Percentiles rank a stretch among this genome's conserved stretches.
Conservation (phyloP, 2,113 vertebrate genomes). For the Pseudorectes ferrugineus region DNA sequence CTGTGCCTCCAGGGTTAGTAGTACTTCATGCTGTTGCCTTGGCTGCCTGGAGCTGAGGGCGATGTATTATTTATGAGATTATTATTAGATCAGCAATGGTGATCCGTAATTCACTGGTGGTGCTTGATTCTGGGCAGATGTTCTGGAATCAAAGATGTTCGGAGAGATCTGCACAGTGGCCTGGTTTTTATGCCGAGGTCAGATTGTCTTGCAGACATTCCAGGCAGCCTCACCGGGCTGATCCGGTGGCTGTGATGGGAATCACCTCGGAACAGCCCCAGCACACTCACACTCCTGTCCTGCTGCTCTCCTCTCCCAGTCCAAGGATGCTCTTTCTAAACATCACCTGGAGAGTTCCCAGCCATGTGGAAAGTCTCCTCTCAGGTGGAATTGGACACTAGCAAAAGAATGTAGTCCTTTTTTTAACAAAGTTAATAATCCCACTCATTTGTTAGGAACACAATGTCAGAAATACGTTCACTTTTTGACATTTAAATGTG, state of each 20-base stretch:
- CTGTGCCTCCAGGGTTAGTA: slow-evolving; percentile 12
- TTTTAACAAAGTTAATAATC: background rate
- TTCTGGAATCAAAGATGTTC: slow-evolving; percentile 34
- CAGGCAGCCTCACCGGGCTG: background rate
- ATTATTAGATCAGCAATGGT: slow-evolving; percentile 27
- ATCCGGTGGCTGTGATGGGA: background rate
- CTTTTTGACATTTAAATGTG: slow-evolving; percentile 33
- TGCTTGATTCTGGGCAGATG: slow-evolving; percentile 37
- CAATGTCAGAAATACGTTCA: background rate
- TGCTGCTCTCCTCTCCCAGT: background rate
- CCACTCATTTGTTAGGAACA: background rate
- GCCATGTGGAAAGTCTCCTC: background rate
- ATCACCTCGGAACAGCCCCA: background rate
- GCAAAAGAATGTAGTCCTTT: background rate
- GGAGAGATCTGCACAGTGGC: background rate
- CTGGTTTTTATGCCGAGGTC: background rate
- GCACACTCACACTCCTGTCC: background rate
- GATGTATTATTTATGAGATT: slow-evolving; percentile 21
- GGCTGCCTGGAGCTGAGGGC: slow-evolving; percentile 30
- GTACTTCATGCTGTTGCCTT: background rate
- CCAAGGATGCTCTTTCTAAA: background rate
- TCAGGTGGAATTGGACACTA: background rate
- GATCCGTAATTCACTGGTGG: slow-evolving; percentile 18
- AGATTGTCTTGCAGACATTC: background rate
- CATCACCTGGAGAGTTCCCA: background rate